A percentile compares a stretch with the other conserved stretches of the same genome.
These are phyloP conservation scores for Rhopalosiphum padi DNA, from an alignment of 1,140 invertebrate species.

Conservation along the genomic window DNA sequence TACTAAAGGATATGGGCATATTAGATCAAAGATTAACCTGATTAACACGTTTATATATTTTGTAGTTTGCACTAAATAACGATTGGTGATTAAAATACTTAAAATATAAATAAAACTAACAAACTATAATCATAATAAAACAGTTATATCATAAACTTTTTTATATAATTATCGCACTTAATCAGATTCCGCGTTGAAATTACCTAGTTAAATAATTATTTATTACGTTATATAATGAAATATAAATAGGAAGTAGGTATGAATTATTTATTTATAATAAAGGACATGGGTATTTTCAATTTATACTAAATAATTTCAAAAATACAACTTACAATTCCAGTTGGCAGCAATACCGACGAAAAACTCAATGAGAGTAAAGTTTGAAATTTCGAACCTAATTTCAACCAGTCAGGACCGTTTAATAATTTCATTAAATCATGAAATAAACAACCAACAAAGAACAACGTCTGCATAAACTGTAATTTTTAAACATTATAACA, in stretches of 20 bases:
- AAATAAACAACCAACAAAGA: conserved; percentile 41
- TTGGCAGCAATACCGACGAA: conserved; percentile 26
- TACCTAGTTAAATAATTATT: not conserved
- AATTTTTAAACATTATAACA: not conserved
- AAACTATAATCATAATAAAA: not conserved
- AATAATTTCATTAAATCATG: conserved; percentile 55
- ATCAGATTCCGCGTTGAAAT: no score
- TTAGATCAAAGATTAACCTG: no score
- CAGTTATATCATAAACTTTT: not conserved
- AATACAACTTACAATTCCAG: conserved; percentile 20
- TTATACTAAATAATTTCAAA: not conserved
- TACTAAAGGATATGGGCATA: no score
- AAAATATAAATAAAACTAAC: no score
- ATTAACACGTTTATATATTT: no score
- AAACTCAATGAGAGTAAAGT: conserved; percentile 12
- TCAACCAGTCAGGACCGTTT: conserved; percentile 40
- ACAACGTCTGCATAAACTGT: conserved; percentile 50
- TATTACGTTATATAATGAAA: not conserved
- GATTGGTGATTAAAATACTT: no score
- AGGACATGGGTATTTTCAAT: not conserved
- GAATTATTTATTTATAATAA: not conserved
- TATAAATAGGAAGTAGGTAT: not conserved
- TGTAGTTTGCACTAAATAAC: no score
- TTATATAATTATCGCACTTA: no score
- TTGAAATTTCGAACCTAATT: conserved; percentile 46